phyloP scores from a whole-genome alignment of 2,888 invertebrate species.

The Trachelus iudaicus region DNA sequence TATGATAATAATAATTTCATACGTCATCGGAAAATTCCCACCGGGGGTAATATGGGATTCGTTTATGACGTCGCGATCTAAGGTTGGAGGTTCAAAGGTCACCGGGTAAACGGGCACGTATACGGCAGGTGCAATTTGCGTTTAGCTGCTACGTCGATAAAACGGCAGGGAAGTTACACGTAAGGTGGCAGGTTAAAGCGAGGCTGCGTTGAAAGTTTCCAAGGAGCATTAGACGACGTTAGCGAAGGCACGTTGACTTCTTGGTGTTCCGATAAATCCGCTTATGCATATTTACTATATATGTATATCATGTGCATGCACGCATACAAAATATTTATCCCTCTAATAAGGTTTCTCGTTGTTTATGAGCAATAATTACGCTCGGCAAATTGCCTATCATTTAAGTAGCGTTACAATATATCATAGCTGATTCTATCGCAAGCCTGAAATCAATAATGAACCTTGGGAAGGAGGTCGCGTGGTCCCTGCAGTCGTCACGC shows the following conservation, averaged over 20 bases:
- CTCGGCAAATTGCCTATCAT: slow-evolving; percentile 43
- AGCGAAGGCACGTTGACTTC: slow-evolving; percentile 5
- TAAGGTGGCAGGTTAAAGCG: slow-evolving; percentile 5
- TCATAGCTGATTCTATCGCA: slow-evolving; percentile 41
- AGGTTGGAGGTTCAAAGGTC: background rate
- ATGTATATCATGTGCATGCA: slow-evolving; percentile 5
- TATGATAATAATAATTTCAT: background rate
- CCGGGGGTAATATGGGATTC: background rate
- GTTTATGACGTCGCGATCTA: background rate
- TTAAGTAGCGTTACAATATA: slow-evolving; percentile 39
- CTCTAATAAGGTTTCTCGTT: slow-evolving; percentile 21
- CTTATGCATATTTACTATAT: background rate
- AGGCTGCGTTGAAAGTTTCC: background rate
- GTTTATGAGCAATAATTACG: slow-evolving; percentile 44
- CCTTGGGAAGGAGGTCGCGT: slow-evolving; percentile 24
- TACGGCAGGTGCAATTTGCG: background rate
- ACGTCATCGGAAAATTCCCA: background rate
- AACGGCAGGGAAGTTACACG: background rate
- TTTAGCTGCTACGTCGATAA: background rate
- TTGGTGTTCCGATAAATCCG: background rate
- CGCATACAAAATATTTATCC: slow-evolving; percentile 17
- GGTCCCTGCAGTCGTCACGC: slow-evolving; percentile 20
- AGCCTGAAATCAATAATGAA: slow-evolving; percentile 27
- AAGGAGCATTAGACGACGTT: slow-evolving; percentile 8
- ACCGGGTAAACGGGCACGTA: background rate